phyloP scores from a whole-genome alignment of 2,113 vertebrate species.

The Hemichromis elongatus region DNA sequence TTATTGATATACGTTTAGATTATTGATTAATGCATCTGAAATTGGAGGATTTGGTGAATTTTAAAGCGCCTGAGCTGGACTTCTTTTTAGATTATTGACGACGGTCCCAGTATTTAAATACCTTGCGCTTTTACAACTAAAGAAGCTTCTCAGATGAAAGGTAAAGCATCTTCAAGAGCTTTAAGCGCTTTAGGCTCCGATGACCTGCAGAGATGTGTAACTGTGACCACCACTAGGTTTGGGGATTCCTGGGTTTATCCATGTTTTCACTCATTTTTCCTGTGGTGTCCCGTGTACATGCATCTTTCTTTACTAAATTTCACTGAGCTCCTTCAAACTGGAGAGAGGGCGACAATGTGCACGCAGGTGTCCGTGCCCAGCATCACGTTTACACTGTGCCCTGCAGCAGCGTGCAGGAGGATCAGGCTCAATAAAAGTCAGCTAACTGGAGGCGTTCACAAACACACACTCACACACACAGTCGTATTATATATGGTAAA shows the following conservation, averaged over 20 bases:
- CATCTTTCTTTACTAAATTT: background rate
- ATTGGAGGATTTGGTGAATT: background rate
- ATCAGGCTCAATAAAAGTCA: background rate
- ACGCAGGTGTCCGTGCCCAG: accelerated
- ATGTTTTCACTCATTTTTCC: background rate
- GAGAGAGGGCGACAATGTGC: background rate
- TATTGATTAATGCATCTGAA: background rate
- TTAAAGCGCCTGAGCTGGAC: background rate
- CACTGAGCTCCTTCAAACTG: background rate
- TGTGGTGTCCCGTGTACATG: background rate
- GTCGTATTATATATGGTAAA: background rate
- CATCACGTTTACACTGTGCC: background rate
- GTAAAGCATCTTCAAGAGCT: too few species aligned
- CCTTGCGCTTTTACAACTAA: background rate
- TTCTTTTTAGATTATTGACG: background rate
- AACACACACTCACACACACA: accelerated
- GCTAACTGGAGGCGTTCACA: background rate
- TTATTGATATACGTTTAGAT: background rate
- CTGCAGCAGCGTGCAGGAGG: background rate
- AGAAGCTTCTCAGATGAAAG: too few species aligned
- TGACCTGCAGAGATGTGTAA: background rate
- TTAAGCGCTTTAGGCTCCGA: background rate
- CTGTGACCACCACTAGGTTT: background rate
- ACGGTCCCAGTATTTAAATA: background rate
- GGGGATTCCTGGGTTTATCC: background rate